Evolutionary conservation across 2,888 invertebrate genomes (phyloP).

Genomic region (Seira musarum): DNA sequence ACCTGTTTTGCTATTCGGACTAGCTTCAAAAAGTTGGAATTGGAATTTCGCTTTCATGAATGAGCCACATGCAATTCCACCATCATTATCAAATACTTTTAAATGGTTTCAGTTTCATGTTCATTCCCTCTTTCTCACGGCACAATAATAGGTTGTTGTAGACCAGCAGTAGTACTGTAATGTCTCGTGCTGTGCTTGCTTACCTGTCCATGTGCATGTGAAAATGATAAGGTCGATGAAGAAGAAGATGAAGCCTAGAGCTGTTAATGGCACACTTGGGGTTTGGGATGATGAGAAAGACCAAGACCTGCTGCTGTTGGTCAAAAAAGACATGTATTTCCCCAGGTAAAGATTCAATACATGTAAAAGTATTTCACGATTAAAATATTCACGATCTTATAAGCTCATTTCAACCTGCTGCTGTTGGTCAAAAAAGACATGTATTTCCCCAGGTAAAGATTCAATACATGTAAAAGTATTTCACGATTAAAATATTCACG

Average conservation of each 20-base stretch:
- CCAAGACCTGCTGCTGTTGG: too few species aligned
- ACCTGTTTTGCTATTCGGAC: conserved; percentile 17
- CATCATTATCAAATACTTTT: not conserved
- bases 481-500: not conserved
- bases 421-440: too few species aligned
- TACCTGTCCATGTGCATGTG: not conserved
- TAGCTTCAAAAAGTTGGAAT: too few species aligned
- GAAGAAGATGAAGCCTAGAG: not conserved
- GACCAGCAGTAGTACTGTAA: too few species aligned
- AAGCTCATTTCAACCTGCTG: not conserved
- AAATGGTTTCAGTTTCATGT: conserved; percentile 1
- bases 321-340: too few species aligned
- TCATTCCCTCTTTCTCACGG: not conserved
- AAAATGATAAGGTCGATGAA: not conserved
- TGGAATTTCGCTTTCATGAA: not conserved
- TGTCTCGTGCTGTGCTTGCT: not conserved
- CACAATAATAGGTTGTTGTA: too few species aligned
- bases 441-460: too few species aligned
- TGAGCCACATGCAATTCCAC: conserved; percentile 1
- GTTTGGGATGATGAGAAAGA: not conserved
- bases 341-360: too few species aligned
- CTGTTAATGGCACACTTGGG: not conserved
- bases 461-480: too few species aligned
- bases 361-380: too few species aligned
- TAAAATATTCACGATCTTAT: not conserved